phyloP scores from a whole-genome alignment of 2,113 vertebrate genomes.

The Hydropotes inermis region DNA sequence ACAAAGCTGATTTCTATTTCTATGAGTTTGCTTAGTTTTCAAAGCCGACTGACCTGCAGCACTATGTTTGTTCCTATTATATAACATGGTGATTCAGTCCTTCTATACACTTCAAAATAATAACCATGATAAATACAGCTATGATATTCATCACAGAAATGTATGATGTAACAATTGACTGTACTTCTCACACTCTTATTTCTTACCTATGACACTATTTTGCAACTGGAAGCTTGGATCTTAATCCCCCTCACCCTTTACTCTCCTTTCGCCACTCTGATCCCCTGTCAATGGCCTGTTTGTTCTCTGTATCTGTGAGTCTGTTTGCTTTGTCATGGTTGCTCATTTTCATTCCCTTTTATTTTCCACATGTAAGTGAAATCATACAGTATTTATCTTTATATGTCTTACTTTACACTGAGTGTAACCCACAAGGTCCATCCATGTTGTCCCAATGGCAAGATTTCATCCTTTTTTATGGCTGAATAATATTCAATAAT shows the following conservation, averaged over 20 bases:
- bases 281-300: background rate
- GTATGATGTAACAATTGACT: background rate
- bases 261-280: background rate
- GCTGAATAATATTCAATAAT: background rate
- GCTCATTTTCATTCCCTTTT: background rate
- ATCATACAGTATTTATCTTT: too few relatives aligned
- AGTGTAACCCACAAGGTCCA: background rate
- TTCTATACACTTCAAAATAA: background rate
- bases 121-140: background rate
- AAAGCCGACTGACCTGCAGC: background rate
- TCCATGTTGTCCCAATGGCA: background rate
- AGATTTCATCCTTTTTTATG: background rate
- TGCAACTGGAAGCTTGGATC: background rate
- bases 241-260: background rate
- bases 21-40: background rate
- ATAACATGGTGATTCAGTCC: background rate
- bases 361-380: background rate
- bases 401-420: too few relatives aligned
- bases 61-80: background rate
- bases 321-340: background rate
- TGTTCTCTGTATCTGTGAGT: background rate
- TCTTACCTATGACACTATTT: background rate
- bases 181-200: background rate
- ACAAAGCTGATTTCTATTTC: background rate
- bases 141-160: background rate